phyloP scores from a whole-genome alignment of 2,888 invertebrate species.

The Eueremaeus valkanovi region DNA sequence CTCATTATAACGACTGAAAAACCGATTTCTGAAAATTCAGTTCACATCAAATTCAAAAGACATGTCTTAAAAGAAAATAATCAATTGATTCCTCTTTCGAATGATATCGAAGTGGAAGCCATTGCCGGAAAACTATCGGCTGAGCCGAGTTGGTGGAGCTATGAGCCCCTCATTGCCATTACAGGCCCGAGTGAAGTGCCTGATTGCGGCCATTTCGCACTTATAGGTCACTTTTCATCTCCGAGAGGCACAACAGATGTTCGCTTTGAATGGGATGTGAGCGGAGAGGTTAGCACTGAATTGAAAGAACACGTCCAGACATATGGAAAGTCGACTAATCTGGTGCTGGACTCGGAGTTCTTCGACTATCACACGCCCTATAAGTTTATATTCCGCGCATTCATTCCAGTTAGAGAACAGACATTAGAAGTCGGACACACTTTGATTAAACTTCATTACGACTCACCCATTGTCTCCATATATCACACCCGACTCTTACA shows the following conservation, averaged over 20 bases:
- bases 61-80: conserved; percentile 44
- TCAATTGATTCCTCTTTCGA: conserved; percentile 43
- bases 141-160: conserved; percentile 41
- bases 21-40: conserved; percentile 43
- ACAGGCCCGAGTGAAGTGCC: conserved; percentile 46
- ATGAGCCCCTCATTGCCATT: conserved; percentile 42
- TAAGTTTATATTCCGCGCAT: conserved; percentile 44
- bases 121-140: conserved; percentile 39
- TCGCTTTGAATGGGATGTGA: conserved; percentile 40
- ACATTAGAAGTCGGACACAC: conserved; percentile 43
- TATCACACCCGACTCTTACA: conserved; percentile 36
- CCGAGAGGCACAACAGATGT: conserved; percentile 45
- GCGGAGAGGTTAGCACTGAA: conserved; percentile 36
- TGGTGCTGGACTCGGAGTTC: conserved; percentile 41
- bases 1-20: conserved; percentile 45
- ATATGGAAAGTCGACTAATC: conserved; percentile 38
- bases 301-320: conserved; percentile 30
- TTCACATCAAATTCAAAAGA: conserved; percentile 43
- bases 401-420: conserved; percentile 42
- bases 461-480: conserved; percentile 44
- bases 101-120: conserved; percentile 40
- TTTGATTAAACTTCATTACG: conserved; percentile 41
- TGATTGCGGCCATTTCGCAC: conserved; percentile 44
- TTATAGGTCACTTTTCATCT: conserved; percentile 46
- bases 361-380: conserved; percentile 44